Base-by-base conservation (phyloP, 2,888 invertebrate genomes). In the Cantharis flavilabris region DNA sequence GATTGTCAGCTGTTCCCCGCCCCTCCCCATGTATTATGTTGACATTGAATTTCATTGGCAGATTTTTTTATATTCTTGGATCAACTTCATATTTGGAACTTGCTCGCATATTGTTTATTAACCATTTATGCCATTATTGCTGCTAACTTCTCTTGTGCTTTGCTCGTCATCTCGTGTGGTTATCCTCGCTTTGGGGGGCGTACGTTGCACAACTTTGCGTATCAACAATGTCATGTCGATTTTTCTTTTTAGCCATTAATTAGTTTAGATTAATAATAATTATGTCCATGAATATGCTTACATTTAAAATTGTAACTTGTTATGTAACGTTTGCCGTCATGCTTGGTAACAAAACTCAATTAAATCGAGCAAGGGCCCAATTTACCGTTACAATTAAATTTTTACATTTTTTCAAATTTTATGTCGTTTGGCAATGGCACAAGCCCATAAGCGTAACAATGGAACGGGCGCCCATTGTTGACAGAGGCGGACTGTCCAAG, bases 1-100 rank as follows among this genome's bases (percentile, higher is more conserved):
- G 87, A 82, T 85, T 86, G 88, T 88, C 88, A 88, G 87, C 87
- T 88, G 88, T 86, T 87, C 86, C 87, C 87, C 86, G 83, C 85
- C 82, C 83, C 82, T 80, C 82, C 83, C 83, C 82, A 74, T 74
- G 49, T 63, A 73, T 76, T 73, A 77, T 80, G 80, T 80, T 79
- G 81, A 80, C 81, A 82, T 80, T 82, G 82, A 81, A 82, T 83
- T 80, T 82, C 81, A 85, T 85, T 86, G 84, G 85, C 79, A 79
- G 81, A 80, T 80, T 81, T 80, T 80, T 79, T 77, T 72, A 72
- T 79, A 77, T 76, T 74, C 69, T 76, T 78, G 75, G 69, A 69
- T 30, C 28, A 69, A 69, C 20, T 20, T 20, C 65, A 65, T 65
- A 65, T 65, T 65, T 65, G 18, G 65, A 20, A 65, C 49, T 49